A percentile compares a stretch with the other conserved stretches of the same genome.
Conservation (phyloP, 2,888 invertebrate genomes). For the Timandra comae region DNA sequence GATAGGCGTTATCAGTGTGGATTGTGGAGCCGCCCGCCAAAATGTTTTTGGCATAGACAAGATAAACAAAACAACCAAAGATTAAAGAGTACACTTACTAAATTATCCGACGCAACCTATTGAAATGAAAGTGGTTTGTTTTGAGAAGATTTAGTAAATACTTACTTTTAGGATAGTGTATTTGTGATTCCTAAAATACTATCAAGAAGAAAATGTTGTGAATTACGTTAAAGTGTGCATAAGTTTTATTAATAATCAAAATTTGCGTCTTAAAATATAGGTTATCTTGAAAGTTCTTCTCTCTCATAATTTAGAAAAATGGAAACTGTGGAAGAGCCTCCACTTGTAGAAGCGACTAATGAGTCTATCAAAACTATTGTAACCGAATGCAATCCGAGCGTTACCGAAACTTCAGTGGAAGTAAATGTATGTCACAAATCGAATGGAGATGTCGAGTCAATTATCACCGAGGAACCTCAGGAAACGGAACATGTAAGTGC, state of each 20-base stretch:
- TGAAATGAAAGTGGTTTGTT: constrained; percentile 22
- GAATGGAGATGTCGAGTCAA: constrained; percentile 50
- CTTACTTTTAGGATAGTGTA: constrained; percentile 10
- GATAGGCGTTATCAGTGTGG: too few species aligned
- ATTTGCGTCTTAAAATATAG: constrained; percentile 61
- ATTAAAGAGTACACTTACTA: too few species aligned
- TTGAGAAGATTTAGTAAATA: constrained; percentile 21
- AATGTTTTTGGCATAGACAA: too few species aligned
- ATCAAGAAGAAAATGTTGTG: too few species aligned
- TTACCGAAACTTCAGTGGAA: constrained; percentile 27
- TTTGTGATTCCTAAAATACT: too few species aligned
- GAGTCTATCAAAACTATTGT: constrained; percentile 36
- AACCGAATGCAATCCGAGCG: constrained; percentile 27
- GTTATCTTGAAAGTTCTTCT: constrained; percentile 21
- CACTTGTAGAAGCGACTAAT: constrained; percentile 26
- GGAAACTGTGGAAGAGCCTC: constrained; percentile 37
- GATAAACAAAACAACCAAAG: too few species aligned
- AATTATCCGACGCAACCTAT: constrained; percentile 32
- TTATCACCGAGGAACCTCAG: constrained; percentile 20
- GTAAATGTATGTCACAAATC: constrained; percentile 51
- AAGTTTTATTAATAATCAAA: too few species aligned
- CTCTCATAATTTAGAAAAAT: constrained; percentile 18
- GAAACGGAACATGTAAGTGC: constrained; percentile 13
- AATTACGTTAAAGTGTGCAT: too few species aligned
- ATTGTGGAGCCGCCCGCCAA: too few species aligned